phyloP scores from a whole-genome alignment of 2,113 vertebrate species.

The Tauraco erythrolophus region DNA sequence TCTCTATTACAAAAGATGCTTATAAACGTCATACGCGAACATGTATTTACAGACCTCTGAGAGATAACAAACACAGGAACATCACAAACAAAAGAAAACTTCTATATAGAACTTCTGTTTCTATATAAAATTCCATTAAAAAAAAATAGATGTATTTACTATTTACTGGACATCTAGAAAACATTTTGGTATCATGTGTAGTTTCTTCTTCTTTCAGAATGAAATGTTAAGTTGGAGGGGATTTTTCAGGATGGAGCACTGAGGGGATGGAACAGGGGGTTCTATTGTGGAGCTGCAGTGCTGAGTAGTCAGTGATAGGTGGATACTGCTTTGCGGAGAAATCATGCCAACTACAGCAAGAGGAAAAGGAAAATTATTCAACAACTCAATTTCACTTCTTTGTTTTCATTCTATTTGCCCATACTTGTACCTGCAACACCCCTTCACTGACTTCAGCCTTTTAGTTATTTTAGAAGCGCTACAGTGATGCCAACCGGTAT shows the following conservation, averaged over 20 bases:
- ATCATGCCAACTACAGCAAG: neutral
- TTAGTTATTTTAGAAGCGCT: neutral
- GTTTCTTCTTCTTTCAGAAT: constrained; percentile 44
- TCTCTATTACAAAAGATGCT: neutral
- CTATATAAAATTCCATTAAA: neutral
- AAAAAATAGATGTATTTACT: neutral
- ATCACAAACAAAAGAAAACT: neutral
- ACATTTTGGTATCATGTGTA: neutral
- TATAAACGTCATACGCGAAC: neutral
- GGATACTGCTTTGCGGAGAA: neutral
- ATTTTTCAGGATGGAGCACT: constrained; percentile 10
- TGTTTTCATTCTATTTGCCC: neutral
- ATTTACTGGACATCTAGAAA: neutral
- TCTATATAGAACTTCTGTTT: no score
- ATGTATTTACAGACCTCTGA: neutral
- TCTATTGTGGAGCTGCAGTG: neutral
- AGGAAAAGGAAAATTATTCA: constrained; percentile 9
- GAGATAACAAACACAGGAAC: neutral
- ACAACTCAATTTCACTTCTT: neutral
- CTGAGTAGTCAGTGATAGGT: neutral
- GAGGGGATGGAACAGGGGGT: neutral
- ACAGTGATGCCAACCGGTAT: neutral
- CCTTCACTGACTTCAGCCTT: neutral
- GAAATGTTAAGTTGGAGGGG: neutral
- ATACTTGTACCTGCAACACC: neutral